Evolutionary conservation across 2,113 vertebrate species (phyloP), one percentile per base, ranked within the genome.

Genomic region (Urocolius indicus): DNA sequence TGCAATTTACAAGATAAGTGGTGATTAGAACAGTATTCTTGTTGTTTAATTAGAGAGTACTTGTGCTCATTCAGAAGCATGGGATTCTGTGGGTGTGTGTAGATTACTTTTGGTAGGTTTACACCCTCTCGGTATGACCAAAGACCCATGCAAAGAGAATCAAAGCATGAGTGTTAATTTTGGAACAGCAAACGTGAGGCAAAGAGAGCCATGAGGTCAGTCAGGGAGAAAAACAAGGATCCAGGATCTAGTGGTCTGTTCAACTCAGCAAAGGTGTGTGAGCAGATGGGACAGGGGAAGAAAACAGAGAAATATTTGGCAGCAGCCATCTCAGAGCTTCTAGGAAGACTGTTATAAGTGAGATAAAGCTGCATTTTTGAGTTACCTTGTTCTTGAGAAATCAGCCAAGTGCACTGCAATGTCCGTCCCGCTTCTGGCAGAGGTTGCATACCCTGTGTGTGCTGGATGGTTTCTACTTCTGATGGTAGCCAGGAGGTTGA

Each of bases 1-100:
- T 76, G 61, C 71, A 89, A 96, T 89, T 93, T 83, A 83, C 52
- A 91, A 89, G 68, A 92, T 90, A 85, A 96, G 91, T 82, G 79
- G 84, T 92, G 62, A 94, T 96, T 91, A 94, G 58, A 75, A 67
- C 41, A 78, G 63, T 74, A 84, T 78, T 69, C 23, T 94, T 89
- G 36, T 73, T 95, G 77, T 92, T 77, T 87, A 91, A 95, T 87
- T 93, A 90, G 72, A 78, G 58, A 78, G 62, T 51, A 43, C 82
- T 87, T 43, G 38, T 73, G 65, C 72, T 89, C 43, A 46, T 78
- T 84, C 2, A 2, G 38, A 91, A 93, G 38, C 38, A 41, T 41
- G 38, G 9, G 38, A 41, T 41, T 41, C 38, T 41, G 38, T 41
- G 38, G 38, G 23, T 51, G 27, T 17, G 21, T 17, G 29, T 23